A percentile compares a stretch with the other conserved stretches of the same genome.
These are phyloP conservation scores for Zaprionus gabonicus DNA, from an alignment of 1,140 invertebrate species.

Conservation along the genomic window DNA sequence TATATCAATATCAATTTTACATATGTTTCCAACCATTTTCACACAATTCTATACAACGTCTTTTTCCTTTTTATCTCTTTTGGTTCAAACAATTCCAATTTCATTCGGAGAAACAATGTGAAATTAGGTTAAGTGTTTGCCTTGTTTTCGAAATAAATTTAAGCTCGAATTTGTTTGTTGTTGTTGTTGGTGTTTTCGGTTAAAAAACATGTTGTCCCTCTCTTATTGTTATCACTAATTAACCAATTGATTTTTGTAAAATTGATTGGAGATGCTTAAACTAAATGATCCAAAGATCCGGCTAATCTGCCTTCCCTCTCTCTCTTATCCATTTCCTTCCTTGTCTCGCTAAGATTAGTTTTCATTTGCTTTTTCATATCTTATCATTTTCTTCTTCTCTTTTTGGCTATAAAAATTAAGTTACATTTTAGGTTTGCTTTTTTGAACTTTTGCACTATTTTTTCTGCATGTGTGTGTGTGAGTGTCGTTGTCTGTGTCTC, in stretches of 20 bases:
- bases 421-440: constrained; percentile 65
- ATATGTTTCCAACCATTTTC: constrained; percentile 66
- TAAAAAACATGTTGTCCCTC: constrained; percentile 49
- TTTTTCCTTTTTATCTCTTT: background rate
- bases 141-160: constrained; percentile 68
- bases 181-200: constrained; percentile 9
- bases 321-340: background rate
- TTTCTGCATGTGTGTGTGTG: constrained; percentile 58
- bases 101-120: constrained; percentile 53
- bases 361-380: constrained; percentile 19
- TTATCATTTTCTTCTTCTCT: constrained; percentile 47
- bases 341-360: constrained; percentile 14
- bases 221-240: constrained; percentile 59
- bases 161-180: constrained; percentile 76
- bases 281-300: constrained; percentile 59
- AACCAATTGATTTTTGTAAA: constrained; percentile 65
- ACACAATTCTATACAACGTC: constrained; percentile 56
- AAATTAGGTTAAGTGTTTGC: constrained; percentile 40
- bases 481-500: constrained; percentile 48
- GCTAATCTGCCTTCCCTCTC: background rate
- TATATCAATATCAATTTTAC: constrained; percentile 73
- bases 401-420: constrained; percentile 84
- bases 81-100: constrained; percentile 54
- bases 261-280: constrained; percentile 69
- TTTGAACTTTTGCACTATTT: constrained; percentile 80